Evolutionary conservation across 1,140 invertebrate genomes (phyloP).

Genomic region (Cecropterus lyciades): DNA sequence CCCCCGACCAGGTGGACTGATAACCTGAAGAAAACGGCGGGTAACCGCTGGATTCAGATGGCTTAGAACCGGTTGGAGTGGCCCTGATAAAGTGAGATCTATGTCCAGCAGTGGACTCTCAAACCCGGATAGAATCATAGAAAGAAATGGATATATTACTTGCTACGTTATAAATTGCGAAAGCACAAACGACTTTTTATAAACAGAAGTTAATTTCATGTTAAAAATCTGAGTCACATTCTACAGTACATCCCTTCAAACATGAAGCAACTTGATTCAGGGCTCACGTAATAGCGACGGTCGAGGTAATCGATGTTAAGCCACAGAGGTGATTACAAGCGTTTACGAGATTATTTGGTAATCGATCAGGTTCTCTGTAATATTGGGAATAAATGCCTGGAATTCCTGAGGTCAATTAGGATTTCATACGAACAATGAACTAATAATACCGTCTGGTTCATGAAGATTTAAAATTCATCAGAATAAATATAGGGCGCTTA

Average conservation of each 20-base stretch:
- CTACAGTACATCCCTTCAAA: neutral
- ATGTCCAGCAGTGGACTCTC: too few relatives aligned
- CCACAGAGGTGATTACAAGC: conserved; percentile 70
- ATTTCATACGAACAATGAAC: conserved; percentile 22
- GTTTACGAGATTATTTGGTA: conserved; percentile 75
- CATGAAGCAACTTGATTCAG: conserved; percentile 3
- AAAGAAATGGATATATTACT: too few relatives aligned
- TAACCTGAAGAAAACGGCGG: too few relatives aligned
- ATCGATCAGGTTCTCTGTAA: conserved; percentile 62
- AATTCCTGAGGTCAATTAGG: conserved; percentile 46
- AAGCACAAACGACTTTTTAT: too few relatives aligned
- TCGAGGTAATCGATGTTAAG: conserved; percentile 67
- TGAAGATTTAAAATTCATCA: conserved; percentile 37
- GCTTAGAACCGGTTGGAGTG: too few relatives aligned
- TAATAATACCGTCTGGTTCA: conserved; percentile 45
- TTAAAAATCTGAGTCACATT: neutral
- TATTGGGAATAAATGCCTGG: conserved; percentile 59
- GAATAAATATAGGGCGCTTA: conserved; percentile 25
- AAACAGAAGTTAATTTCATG: too few relatives aligned
- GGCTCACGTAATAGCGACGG: conserved; percentile 56
- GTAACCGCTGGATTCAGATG: too few relatives aligned
- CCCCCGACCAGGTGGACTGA: too few relatives aligned
- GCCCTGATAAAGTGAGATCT: too few relatives aligned
- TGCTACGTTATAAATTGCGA: too few relatives aligned
- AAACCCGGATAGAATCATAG: too few relatives aligned